Percentiles rank a stretch among this genome's conserved stretches.
Conservation (phyloP, 2,113 vertebrate species). For the Menidia beryllina region DNA sequence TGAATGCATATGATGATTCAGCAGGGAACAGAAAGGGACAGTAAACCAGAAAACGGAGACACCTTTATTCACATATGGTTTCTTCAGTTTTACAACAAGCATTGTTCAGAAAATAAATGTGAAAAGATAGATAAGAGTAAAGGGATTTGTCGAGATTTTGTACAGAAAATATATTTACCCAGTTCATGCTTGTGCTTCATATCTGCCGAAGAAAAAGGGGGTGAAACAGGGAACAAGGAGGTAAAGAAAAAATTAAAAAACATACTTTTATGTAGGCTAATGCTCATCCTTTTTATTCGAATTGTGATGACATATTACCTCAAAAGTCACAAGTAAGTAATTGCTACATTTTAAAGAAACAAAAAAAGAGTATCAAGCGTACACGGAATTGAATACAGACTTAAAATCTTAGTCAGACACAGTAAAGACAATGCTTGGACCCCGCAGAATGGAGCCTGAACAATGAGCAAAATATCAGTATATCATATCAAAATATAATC, state of each 20-base stretch:
- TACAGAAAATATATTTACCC: constrained; percentile 33
- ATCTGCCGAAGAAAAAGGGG: constrained; percentile 4
- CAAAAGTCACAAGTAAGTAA: not conserved
- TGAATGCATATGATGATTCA: constrained; percentile 34
- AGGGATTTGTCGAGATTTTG: constrained; percentile 23
- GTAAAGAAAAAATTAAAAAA: not conserved
- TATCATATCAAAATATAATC: constrained; percentile 30
- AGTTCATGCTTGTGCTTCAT: constrained; percentile 16
- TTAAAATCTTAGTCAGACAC: constrained; percentile 7
- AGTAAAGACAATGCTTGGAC: constrained; percentile 46
- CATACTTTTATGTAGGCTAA: not conserved
- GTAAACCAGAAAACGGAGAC: constrained; percentile 26
- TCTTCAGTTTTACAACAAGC: constrained; percentile 38
- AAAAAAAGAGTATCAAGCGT: constrained; percentile 5
- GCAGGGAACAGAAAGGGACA: constrained; percentile 45
- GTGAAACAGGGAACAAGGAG: not conserved
- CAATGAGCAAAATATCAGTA: constrained; percentile 38
- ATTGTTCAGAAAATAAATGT: constrained; percentile 13
- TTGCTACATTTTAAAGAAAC: not conserved
- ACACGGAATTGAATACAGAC: not conserved
- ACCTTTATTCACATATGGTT: constrained; percentile 53
- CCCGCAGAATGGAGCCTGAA: not conserved
- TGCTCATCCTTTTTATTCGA: not conserved
- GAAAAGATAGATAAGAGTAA: constrained; percentile 7
- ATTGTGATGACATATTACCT: no score